Percentiles rank a stretch among this genome's conserved stretches.
phyloP scores from a whole-genome alignment of 2,113 vertebrate genomes.

The Pelvicachromis taeniatus region DNA sequence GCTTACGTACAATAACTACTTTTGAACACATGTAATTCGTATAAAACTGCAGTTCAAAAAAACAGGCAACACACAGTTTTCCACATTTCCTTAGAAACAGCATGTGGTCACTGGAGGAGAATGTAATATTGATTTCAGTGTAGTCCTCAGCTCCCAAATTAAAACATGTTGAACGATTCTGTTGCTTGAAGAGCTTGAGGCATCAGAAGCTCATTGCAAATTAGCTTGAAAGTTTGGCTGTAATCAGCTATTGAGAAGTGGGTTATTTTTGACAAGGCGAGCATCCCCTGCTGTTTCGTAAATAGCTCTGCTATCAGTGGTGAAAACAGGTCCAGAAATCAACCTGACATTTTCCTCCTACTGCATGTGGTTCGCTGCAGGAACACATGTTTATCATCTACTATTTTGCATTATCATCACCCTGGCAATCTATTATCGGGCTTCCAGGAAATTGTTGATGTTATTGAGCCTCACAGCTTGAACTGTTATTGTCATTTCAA shows the following conservation, averaged over 20 bases:
- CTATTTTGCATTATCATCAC: background rate
- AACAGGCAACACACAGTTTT: background rate
- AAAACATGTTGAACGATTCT: background rate
- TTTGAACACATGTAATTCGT: background rate
- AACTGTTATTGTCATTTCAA: background rate
- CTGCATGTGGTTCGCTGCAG: background rate
- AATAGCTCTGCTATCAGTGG: background rate
- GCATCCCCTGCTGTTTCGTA: background rate
- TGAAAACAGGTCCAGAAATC: conserved; percentile 4
- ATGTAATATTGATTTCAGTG: background rate
- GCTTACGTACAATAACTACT: background rate
- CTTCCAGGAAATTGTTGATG: background rate
- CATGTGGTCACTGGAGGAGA: background rate
- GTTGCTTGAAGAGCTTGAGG: background rate
- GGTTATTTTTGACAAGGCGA: conserved; percentile 18
- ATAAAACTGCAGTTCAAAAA: background rate
- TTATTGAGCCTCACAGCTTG: background rate
- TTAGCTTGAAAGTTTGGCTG: background rate
- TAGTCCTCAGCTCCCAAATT: background rate
- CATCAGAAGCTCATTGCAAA: background rate
- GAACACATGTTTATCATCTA: background rate
- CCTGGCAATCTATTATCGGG: background rate
- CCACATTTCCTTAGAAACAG: background rate
- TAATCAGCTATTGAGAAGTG: background rate
- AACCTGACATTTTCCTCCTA: conserved; percentile 13